Conservation (phyloP, 2,797 vertebrate genomes). For the Petrocephalus schoutedeni region DNA sequence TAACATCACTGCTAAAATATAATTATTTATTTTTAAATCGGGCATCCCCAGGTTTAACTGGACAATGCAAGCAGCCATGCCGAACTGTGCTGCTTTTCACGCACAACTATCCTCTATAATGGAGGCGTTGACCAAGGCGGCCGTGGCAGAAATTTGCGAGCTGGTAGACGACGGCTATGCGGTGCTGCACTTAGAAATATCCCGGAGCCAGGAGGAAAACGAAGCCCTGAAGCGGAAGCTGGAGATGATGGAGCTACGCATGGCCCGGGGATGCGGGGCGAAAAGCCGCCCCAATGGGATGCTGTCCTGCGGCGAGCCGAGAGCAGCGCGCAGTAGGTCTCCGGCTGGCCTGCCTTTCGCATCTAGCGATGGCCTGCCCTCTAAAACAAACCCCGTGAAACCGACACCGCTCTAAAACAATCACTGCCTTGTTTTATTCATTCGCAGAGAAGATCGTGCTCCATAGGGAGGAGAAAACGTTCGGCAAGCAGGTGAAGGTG, state of each 20-base stretch:
- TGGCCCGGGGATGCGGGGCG: slow-evolving; percentile 38
- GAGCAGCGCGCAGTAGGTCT: slow-evolving; percentile 33
- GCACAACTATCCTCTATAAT: slow-evolving; percentile 64
- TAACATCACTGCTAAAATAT: background rate
- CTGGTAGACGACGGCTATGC: slow-evolving; percentile 62
- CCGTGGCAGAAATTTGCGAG: slow-evolving; percentile 67
- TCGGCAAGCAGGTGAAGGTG: background rate
- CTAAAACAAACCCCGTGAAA: background rate
- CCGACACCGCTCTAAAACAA: background rate
- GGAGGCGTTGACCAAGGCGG: slow-evolving; percentile 65
- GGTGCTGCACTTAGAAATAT: slow-evolving; percentile 58
- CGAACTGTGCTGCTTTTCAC: slow-evolving; percentile 55
- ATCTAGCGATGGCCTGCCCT: background rate
- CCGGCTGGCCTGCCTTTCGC: background rate
- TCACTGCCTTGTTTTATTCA: background rate
- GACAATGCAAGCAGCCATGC: slow-evolving; percentile 42
- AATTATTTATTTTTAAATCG: background rate
- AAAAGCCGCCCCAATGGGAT: slow-evolving; percentile 20
- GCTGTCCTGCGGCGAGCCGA: background rate
- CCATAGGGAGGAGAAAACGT: background rate
- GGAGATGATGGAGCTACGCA: slow-evolving; percentile 58
- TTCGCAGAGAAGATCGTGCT: background rate
- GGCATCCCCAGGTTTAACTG: background rate
- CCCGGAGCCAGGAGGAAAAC: slow-evolving; percentile 62
- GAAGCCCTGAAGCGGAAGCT: slow-evolving; percentile 58